Conservation (phyloP, 2,888 invertebrate species). For the Polydesmus complanatus region DNA sequence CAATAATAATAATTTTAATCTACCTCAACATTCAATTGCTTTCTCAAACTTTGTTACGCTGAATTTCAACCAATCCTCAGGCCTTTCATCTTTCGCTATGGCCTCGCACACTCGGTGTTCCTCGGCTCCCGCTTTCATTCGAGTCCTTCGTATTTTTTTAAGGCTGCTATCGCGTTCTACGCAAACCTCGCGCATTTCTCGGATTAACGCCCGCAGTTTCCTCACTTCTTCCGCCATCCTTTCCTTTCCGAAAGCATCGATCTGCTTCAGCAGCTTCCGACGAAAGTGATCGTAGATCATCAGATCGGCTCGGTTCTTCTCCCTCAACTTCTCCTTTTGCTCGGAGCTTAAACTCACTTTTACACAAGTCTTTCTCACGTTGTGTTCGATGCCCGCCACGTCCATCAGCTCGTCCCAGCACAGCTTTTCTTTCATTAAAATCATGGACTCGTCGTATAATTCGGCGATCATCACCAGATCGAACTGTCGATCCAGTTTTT, state of each 20-base stretch:
- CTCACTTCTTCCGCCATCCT: conserved; percentile 20
- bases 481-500: conserved; percentile 23
- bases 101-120: too few species aligned
- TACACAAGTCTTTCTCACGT: conserved; percentile 7
- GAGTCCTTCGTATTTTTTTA: too few species aligned
- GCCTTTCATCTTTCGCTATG: too few species aligned
- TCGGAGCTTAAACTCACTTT: background rate
- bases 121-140: too few species aligned
- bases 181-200: too few species aligned
- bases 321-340: background rate
- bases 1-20: too few species aligned
- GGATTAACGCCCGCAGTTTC: too few species aligned
- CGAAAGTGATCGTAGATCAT: conserved; percentile 27
- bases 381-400: conserved; percentile 25
- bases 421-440: conserved; percentile 28
- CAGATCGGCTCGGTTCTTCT: conserved; percentile 23
- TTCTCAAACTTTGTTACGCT: too few species aligned
- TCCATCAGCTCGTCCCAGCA: conserved; percentile 31
- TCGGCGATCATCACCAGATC: conserved; percentile 30
- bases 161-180: too few species aligned
- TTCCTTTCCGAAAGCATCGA: conserved; percentile 16
- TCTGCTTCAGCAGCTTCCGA: conserved; percentile 10
- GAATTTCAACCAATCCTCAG: too few species aligned
- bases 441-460: conserved; percentile 29
- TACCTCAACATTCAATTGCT: too few species aligned